These are phyloP conservation scores for Siniperca chuatsi DNA, from an alignment of 2,113 vertebrate genomes.

Conservation along the genomic window DNA sequence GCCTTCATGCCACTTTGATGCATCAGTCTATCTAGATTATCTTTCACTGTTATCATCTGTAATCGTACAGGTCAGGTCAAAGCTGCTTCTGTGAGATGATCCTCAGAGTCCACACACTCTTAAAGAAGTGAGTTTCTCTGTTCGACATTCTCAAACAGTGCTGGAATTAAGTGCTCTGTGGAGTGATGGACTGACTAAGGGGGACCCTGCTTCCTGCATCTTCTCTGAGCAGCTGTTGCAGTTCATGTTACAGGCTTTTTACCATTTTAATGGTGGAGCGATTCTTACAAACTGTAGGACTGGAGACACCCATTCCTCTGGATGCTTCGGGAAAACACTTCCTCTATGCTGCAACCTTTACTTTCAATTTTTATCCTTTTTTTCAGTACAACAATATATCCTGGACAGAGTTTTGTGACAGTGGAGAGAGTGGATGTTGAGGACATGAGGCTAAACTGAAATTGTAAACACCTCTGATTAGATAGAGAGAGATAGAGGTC, in stretches of 20 bases:
- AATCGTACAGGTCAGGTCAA: conserved; percentile 43
- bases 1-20: conserved; percentile 40
- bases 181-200: conserved; percentile 40
- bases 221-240: conserved; percentile 28
- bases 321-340: conserved; percentile 31
- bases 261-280: conserved; percentile 11
- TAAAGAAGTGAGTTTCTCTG: conserved; percentile 30
- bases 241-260: conserved; percentile 12
- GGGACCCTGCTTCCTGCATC: conserved; percentile 51
- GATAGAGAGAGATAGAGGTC: conserved; percentile 23
- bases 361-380: neutral
- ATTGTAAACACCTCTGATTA: conserved; percentile 31
- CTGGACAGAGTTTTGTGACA: conserved; percentile 39
- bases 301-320: conserved; percentile 24
- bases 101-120: conserved; percentile 36
- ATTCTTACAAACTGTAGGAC: conserved; percentile 31
- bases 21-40: conserved; percentile 37
- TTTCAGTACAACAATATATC: neutral
- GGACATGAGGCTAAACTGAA: conserved; percentile 32
- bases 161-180: conserved; percentile 51
- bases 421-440: conserved; percentile 24
- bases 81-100: conserved; percentile 34
- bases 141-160: conserved; percentile 29
- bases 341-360: neutral
- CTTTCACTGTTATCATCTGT: conserved; percentile 26